These are phyloP conservation scores for Knipowitschia caucasica DNA, from an alignment of 2,797 vertebrate genomes.

Conservation along the genomic window DNA sequence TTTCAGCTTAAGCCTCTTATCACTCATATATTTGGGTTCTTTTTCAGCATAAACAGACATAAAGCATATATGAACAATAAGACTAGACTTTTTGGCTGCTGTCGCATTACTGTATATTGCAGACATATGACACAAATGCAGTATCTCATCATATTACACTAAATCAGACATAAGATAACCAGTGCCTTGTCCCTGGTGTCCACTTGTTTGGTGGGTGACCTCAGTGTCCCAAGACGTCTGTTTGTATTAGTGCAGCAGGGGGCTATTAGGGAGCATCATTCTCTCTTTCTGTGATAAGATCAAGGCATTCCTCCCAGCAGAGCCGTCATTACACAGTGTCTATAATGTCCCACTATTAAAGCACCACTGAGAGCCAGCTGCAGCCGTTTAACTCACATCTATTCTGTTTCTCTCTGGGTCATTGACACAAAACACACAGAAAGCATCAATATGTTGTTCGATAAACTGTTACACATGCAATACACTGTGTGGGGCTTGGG, in stretches of 20 bases:
- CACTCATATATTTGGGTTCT: neutral
- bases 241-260: constrained; percentile 51
- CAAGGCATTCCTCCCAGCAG: constrained; percentile 74
- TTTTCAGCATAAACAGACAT: too few relatives aligned
- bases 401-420: constrained; percentile 54
- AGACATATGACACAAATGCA: too few relatives aligned
- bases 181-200: constrained; percentile 8
- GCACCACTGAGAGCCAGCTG: constrained; percentile 69
- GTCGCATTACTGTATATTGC: too few relatives aligned
- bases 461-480: constrained; percentile 49
- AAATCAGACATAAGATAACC: neutral
- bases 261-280: constrained; percentile 74
- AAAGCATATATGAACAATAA: too few relatives aligned
- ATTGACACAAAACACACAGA: constrained; percentile 44
- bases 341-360: constrained; percentile 74
- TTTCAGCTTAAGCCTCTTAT: constrained; percentile 30
- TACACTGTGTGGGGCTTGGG: constrained; percentile 32
- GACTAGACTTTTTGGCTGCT: too few relatives aligned
- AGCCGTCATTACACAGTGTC: constrained; percentile 71
- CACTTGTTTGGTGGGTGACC: constrained; percentile 60
- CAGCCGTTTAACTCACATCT: constrained; percentile 63
- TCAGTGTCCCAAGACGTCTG: constrained; percentile 52
- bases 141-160: too few relatives aligned
- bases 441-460: constrained; percentile 31
- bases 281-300: constrained; percentile 73